A percentile compares a stretch with the other conserved stretches of the same genome.
phyloP scores from a whole-genome alignment of 2,888 invertebrate species.

The Esperia sulphurella region DNA sequence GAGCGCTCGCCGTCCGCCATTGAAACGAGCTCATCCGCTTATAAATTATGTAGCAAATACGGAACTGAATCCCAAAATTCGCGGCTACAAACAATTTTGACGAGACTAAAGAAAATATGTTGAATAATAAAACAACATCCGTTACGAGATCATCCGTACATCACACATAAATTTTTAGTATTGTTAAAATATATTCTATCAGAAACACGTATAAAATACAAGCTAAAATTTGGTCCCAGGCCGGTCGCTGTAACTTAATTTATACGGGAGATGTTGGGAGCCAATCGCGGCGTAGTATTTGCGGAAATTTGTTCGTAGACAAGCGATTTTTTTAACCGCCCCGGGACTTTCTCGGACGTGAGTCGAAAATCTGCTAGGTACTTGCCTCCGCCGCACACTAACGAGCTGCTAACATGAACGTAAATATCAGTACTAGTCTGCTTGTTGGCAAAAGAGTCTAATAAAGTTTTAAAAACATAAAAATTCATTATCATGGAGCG shows the following conservation, averaged over 20 bases:
- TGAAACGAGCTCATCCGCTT: constrained; percentile 55
- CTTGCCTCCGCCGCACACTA: constrained; percentile 27
- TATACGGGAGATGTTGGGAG: constrained; percentile 41
- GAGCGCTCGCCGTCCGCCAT: constrained; percentile 38
- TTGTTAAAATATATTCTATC: background rate
- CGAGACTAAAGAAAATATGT: constrained; percentile 12
- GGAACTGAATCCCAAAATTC: constrained; percentile 38
- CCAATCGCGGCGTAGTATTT: constrained; percentile 49
- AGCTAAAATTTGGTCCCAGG: constrained; percentile 35
- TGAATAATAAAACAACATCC: constrained; percentile 17
- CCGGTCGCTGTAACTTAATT: constrained; percentile 58
- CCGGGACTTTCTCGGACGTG: constrained; percentile 40
- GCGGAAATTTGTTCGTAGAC: constrained; percentile 53
- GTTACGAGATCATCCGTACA: background rate
- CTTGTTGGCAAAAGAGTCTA: no score
- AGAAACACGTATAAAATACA: constrained; percentile 17
- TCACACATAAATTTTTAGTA: background rate
- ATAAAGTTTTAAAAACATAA: no score
- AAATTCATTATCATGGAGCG: background rate
- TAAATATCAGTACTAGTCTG: background rate
- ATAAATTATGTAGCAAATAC: constrained; percentile 57
- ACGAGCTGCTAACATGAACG: constrained; percentile 18
- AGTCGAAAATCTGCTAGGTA: constrained; percentile 41
- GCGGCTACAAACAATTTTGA: constrained; percentile 26
- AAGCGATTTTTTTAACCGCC: constrained; percentile 49